These are phyloP conservation scores for Maccullochella peelii DNA, from an alignment of 2,113 vertebrate species.

Conservation along the genomic window DNA sequence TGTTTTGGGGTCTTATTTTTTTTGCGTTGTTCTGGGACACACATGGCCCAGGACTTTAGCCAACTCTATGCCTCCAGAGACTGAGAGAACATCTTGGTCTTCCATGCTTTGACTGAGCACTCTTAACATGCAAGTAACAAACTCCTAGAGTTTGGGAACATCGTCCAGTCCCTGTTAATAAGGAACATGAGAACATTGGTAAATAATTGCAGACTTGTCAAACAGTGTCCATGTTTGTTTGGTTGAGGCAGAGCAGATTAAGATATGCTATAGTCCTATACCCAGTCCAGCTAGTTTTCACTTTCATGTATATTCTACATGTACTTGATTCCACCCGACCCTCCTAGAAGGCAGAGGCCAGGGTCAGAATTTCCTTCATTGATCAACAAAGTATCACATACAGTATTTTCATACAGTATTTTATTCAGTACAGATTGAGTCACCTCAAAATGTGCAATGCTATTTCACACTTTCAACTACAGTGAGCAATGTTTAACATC, in stretches of 20 bases:
- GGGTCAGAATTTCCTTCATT: background rate
- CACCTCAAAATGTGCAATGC: background rate
- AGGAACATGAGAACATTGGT: constrained; percentile 13
- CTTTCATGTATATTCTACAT: background rate
- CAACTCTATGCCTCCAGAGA: background rate
- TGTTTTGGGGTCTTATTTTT: background rate
- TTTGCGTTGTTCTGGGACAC: background rate
- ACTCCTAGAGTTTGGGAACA: background rate
- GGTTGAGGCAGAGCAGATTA: background rate
- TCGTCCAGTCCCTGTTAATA: background rate
- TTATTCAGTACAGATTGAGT: background rate
- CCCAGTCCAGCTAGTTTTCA: background rate
- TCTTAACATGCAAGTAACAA: background rate
- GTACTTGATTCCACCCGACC: background rate
- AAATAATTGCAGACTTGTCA: constrained; percentile 47
- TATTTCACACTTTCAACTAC: background rate
- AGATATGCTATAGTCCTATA: background rate
- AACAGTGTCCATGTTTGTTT: constrained; percentile 26
- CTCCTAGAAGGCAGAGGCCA: background rate
- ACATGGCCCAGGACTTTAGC: background rate
- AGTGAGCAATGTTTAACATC: background rate
- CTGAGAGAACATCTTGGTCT: background rate
- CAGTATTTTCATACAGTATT: constrained; percentile 1
- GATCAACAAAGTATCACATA: background rate
- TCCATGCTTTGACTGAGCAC: background rate